These are phyloP conservation scores for Chrysolina oricalcia DNA, from an alignment of 2,888 invertebrate species.

Conservation along the genomic window DNA sequence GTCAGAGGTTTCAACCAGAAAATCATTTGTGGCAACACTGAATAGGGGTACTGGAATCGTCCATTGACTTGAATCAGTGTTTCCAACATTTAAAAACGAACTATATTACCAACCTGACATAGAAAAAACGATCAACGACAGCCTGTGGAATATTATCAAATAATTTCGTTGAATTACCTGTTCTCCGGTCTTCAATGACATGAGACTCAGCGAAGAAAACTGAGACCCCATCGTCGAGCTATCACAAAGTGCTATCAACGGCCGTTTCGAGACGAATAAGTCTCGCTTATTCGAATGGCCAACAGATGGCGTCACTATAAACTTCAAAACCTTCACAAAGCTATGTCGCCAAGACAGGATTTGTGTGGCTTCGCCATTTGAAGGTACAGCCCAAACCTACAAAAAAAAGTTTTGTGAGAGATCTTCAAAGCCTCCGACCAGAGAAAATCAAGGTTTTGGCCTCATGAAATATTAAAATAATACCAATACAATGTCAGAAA, in stretches of 20 bases:
- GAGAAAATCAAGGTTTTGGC: too few relatives aligned
- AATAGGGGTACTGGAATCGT: too few relatives aligned
- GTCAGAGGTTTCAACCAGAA: too few relatives aligned
- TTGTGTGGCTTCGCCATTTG: constrained; percentile 95
- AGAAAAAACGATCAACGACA: too few relatives aligned
- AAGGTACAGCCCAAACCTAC: constrained; percentile 89
- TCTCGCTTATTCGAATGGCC: constrained; percentile 76
- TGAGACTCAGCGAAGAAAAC: constrained; percentile 87
- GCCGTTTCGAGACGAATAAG: constrained; percentile 85
- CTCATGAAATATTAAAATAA: too few relatives aligned
- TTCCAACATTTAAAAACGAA: too few relatives aligned
- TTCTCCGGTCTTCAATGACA: constrained; percentile 88
- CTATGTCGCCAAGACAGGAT: constrained; percentile 96
- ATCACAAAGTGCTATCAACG: constrained; percentile 93
- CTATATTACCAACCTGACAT: too few relatives aligned
- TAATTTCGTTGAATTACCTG: constrained; percentile 72
- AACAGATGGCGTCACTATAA: constrained; percentile 85
- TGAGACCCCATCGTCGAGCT: constrained; percentile 85
- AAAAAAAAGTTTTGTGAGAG: constrained; percentile 17
- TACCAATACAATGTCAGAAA: too few relatives aligned
- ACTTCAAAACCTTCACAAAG: constrained; percentile 85
- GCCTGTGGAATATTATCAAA: too few relatives aligned
- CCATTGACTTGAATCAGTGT: too few relatives aligned
- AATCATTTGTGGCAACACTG: too few relatives aligned
- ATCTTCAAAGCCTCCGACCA: too few relatives aligned